A percentile compares a stretch with the other conserved stretches of the same genome.
phyloP scores from a whole-genome alignment of 2,113 vertebrate species.

The Esox niger region DNA sequence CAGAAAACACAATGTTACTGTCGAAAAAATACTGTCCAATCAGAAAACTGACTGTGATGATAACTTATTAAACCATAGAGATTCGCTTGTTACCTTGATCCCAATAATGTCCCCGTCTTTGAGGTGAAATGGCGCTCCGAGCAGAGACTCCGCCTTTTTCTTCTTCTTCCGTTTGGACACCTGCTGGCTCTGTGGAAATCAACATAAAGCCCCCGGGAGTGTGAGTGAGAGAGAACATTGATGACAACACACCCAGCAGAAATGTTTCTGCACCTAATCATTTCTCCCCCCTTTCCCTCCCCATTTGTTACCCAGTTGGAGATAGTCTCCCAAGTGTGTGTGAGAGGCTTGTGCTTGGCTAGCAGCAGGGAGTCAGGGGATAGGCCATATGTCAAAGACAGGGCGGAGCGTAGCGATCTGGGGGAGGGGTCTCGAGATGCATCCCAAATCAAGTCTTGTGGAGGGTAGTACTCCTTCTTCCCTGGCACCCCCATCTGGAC shows the following conservation, averaged over 20 bases:
- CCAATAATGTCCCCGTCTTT: constrained; percentile 89
- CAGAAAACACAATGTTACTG: constrained; percentile 6
- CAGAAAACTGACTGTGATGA: constrained; percentile 2
- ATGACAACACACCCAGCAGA: neutral
- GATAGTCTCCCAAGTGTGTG: constrained; percentile 85
- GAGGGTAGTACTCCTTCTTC: constrained; percentile 71
- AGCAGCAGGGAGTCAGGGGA: constrained; percentile 83
- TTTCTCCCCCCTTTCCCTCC: neutral
- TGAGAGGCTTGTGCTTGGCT: constrained; percentile 89
- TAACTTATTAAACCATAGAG: neutral
- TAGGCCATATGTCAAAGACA: constrained; percentile 78
- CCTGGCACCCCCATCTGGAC: constrained; percentile 82
- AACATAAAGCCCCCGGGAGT: neutral
- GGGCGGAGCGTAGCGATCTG: constrained; percentile 72
- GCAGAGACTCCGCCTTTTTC: constrained; percentile 82
- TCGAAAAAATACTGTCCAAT: neutral
- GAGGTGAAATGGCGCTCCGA: constrained; percentile 81
- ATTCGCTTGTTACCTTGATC: constrained; percentile 76
- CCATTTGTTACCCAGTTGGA: constrained; percentile 80
- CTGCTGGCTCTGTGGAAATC: constrained; percentile 77
- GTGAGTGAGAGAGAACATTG: neutral
- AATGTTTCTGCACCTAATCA: neutral
- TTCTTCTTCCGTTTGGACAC: constrained; percentile 88
- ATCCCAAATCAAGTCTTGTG: constrained; percentile 85
- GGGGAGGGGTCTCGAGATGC: constrained; percentile 74